Evolutionary conservation across 2,113 vertebrate species (phyloP).

Genomic region (Puma concolor): DNA sequence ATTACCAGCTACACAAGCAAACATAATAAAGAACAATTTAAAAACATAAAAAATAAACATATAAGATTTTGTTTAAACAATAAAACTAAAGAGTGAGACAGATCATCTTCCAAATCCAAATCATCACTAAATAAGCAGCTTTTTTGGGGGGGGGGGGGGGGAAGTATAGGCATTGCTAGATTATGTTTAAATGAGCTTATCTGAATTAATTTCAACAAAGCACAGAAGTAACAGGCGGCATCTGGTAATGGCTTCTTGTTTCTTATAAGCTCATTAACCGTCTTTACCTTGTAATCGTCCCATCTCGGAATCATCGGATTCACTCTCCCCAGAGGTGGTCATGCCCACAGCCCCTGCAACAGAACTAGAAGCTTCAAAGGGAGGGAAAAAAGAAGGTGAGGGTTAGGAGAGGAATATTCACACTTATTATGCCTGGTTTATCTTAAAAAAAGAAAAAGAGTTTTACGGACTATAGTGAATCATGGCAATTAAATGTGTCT

Average conservation of each 20-base stretch:
- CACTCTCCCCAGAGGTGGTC: slow-evolving; percentile 99
- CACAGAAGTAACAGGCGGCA: not conserved
- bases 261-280: not conserved
- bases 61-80: slow-evolving; percentile 27
- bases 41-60: not conserved
- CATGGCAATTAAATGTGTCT: not conserved
- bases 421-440: slow-evolving; percentile 32
- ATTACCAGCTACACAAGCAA: not conserved
- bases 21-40: not conserved
- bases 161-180: not conserved
- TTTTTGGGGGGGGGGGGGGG: not conserved
- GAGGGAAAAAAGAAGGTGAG: not conserved
- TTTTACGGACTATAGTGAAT: slow-evolving; percentile 24
- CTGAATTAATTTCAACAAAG: slow-evolving; percentile 25
- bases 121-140: not conserved
- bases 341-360: slow-evolving; percentile 98
- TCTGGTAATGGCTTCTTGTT: not conserved
- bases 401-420: slow-evolving; percentile 56
- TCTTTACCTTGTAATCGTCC: slow-evolving; percentile 97
- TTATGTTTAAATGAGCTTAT: not conserved
- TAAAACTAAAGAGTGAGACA: not conserved
- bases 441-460: slow-evolving; percentile 57
- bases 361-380: slow-evolving; percentile 94
- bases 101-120: slow-evolving; percentile 40
- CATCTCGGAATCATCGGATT: slow-evolving; percentile 99